Percentiles rank a stretch among this genome's conserved stretches.
These are phyloP conservation scores for Scaptodrosophila latifasciaeformis DNA, from an alignment of 2,888 invertebrate species.

Conservation along the genomic window DNA sequence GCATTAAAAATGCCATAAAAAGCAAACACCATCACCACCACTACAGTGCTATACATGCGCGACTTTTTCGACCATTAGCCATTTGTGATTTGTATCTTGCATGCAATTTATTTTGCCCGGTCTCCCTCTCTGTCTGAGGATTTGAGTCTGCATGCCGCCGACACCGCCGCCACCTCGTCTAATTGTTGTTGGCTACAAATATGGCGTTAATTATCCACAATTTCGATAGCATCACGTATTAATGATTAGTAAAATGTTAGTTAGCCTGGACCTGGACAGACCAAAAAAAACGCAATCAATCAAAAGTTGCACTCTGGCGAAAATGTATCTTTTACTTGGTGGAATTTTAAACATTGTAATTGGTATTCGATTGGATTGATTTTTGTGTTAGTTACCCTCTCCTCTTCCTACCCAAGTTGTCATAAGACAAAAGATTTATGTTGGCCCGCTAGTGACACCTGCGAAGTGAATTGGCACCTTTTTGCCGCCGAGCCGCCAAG, in stretches of 20 bases:
- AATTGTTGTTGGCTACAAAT: conserved; percentile 52
- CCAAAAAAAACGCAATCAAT: conserved; percentile 48
- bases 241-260: conserved; percentile 53
- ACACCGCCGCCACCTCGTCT: too few relatives aligned
- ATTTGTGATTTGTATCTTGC: conserved; percentile 44
- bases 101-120: conserved; percentile 38
- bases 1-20: conserved; percentile 56
- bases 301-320: conserved; percentile 38
- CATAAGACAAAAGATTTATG: conserved; percentile 56
- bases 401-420: too few relatives aligned
- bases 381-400: conserved; percentile 1
- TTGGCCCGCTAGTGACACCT: conserved; percentile 42
- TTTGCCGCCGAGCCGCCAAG: conserved; percentile 6
- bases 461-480: conserved; percentile 34
- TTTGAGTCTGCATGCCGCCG: neutral
- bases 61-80: conserved; percentile 32
- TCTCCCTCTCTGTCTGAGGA: neutral
- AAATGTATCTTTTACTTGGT: conserved; percentile 43
- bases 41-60: conserved; percentile 13
- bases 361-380: conserved; percentile 48
- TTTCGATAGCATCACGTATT: conserved; percentile 67
- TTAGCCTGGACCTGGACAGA: neutral
- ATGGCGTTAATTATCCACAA: conserved; percentile 66
- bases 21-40: conserved; percentile 14
- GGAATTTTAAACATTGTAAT: conserved; percentile 60